Evolutionary conservation across 1,140 invertebrate genomes (phyloP).

Genomic region (silkworm (Bombyx mori)): ASM3026992v2 NC_085116.1:10123001-10123500

Average conservation of each 20-base stretch:
- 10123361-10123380: constrained; percentile 98
- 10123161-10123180: constrained; percentile 38
- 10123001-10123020: constrained; percentile 36
- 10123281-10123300: constrained; percentile 84
- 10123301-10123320: constrained; percentile 95
- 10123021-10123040: constrained; percentile 60
- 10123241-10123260: constrained; percentile 51
- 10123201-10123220: constrained; percentile 1
- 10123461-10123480: no score
- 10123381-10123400: constrained; percentile 93
- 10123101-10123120: constrained; percentile 44
- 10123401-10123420: constrained; percentile 74
- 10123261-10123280: constrained; percentile 87
- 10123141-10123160: constrained; percentile 4
- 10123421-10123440: constrained; percentile 14
- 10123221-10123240: constrained; percentile 20
- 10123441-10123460: not conserved
- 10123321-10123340: constrained; percentile 95
- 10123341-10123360: constrained; percentile 98
- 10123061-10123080: constrained; percentile 50
- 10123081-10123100: constrained; percentile 45
- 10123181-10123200: constrained; percentile 7
- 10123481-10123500: no score
- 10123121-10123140: constrained; percentile 36
- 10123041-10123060: constrained; percentile 50